phyloP scores from a whole-genome alignment of 2,797 vertebrate genomes.

The Hydrocynus forskahlii region DNA sequence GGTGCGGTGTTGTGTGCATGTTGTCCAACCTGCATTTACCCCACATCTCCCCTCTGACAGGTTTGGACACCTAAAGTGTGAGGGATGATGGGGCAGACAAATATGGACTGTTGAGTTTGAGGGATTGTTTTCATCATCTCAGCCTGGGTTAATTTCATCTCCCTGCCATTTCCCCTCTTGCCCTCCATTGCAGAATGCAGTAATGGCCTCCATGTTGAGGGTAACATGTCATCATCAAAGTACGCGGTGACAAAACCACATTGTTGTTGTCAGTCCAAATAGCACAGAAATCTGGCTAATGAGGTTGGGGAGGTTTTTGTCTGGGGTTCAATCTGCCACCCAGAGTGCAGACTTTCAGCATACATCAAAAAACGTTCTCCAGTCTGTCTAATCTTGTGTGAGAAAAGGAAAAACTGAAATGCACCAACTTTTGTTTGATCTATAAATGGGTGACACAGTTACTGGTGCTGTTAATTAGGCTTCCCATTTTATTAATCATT shows the following conservation, averaged over 20 bases:
- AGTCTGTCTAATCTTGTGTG: slow-evolving; percentile 21
- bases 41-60: slow-evolving; percentile 21
- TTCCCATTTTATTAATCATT: slow-evolving; percentile 21
- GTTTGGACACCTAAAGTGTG: slow-evolving; percentile 19
- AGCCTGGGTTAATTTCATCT: slow-evolving; percentile 2
- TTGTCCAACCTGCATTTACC: slow-evolving; percentile 14
- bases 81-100: slow-evolving; percentile 19
- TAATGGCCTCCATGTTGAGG: slow-evolving; percentile 7
- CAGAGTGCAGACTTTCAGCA: slow-evolving; percentile 26
- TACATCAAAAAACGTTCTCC: slow-evolving; percentile 26
- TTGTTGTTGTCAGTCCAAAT: slow-evolving; percentile 39
- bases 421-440: slow-evolving; percentile 51
- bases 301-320: slow-evolving; percentile 19
- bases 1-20: background rate
- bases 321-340: slow-evolving; percentile 32
- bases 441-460: slow-evolving; percentile 49
- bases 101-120: slow-evolving; percentile 12
- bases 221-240: slow-evolving; percentile 29
- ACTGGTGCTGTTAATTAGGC: slow-evolving; percentile 32
- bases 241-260: slow-evolving; percentile 4
- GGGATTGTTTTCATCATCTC: slow-evolving; percentile 32
- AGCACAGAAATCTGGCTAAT: slow-evolving; percentile 39
- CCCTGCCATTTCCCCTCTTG: slow-evolving; percentile 30
- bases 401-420: slow-evolving; percentile 38
- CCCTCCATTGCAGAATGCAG: slow-evolving; percentile 13